phyloP scores from a whole-genome alignment of 2,797 vertebrate genomes.

The Pangasius djambal region DNA sequence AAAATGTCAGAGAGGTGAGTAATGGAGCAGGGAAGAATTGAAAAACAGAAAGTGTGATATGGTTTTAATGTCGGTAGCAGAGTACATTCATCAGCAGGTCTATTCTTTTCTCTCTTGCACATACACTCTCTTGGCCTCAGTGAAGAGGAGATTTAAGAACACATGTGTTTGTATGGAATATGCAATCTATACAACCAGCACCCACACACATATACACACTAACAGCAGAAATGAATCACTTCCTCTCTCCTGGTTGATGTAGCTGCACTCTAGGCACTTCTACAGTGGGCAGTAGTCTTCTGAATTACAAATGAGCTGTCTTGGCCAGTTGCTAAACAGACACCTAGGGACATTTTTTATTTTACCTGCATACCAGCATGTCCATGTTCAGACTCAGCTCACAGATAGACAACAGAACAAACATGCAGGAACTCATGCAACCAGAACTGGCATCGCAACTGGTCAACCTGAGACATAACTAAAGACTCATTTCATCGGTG shows the following conservation, averaged over 20 bases:
- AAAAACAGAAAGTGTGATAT: not conserved
- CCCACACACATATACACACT: not conserved
- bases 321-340: conserved; percentile 49
- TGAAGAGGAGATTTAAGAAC: not conserved
- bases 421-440: not conserved
- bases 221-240: conserved; percentile 37
- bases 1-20: not conserved
- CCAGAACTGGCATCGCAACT: not conserved
- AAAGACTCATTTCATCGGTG: conserved; percentile 53
- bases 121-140: not conserved
- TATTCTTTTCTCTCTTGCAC: not conserved
- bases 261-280: conserved; percentile 42
- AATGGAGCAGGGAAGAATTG: not conserved
- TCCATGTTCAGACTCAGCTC: not conserved
- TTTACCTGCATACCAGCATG: conserved; percentile 31
- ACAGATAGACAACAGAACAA: not conserved
- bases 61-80: not conserved
- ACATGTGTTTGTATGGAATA: not conserved
- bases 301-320: conserved; percentile 54
- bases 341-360: conserved; percentile 47
- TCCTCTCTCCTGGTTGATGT: conserved; percentile 30
- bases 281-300: conserved; percentile 42
- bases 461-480: not conserved
- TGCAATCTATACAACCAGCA: conserved; percentile 13
- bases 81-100: not conserved